Evolutionary conservation across 2,888 invertebrate genomes (phyloP), one percentile per base, ranked within the genome.

Genomic region (Eristalis tenax): DNA sequence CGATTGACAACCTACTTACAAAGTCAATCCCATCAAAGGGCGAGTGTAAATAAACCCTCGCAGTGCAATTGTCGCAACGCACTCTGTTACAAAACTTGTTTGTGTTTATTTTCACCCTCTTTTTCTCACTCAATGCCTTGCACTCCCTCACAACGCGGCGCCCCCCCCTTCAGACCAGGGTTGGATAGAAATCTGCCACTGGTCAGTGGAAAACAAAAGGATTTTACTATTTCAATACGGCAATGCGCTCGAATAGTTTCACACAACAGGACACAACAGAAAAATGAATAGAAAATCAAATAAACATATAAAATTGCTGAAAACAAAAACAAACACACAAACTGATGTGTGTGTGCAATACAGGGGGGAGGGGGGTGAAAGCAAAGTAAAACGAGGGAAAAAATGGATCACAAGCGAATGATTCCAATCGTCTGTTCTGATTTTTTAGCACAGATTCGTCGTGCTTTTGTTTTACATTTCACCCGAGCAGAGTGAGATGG

Each of bases 361-460:
- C 6, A 18, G 1, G 1, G 32, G 32, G 38, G 10, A 18, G 10
- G 1, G 50, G 15, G 43, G 43, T 3, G 2, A 8, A 43, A 43
- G 40, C 40, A 73, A 13, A 40, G 65, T 11, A 28, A 23, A 66
- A 38, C 2, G 32, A 50, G 63, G 61, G 61, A 65, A 13, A 61
- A 76, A 66, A 59, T n/a, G 59, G 66, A 28, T 66, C 23, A 5
- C 64, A 22, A 40, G 57, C 26, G 75, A 84, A 71, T 64, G 80
- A 76, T 76, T 82, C 61, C 82, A 78, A 70, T 82, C 70, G 82
- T 66, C 77, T 74, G 73, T 69, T 81, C 4, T 71, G 71, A 68
- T 83, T 71, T 71, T 83, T 75, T 66, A 73, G 28, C 70, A 78
- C 77, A 70, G 28, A 61, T 69, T 77, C 68, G 5, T 56, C 11